These are phyloP conservation scores for Magallana nippona DNA, from an alignment of 2,888 invertebrate genomes.

Conservation along the genomic window DNA sequence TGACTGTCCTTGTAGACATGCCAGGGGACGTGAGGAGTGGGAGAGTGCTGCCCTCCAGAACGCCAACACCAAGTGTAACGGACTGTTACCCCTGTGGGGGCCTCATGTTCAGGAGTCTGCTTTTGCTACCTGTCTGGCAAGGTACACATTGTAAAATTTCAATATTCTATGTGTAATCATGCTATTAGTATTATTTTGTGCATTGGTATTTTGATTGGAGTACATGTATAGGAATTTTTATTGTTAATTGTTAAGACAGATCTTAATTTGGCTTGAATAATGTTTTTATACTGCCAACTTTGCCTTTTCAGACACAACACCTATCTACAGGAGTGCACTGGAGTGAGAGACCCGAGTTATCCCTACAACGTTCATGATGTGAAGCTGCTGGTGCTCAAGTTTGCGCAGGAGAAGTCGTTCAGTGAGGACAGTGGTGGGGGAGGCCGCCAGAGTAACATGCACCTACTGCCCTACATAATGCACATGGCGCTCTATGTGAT, in stretches of 20 bases:
- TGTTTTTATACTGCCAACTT: background rate
- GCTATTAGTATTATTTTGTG: too few species aligned
- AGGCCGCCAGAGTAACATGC: constrained; percentile 97
- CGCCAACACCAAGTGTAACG: constrained; percentile 98
- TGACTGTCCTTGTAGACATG: constrained; percentile 80
- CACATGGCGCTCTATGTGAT: constrained; percentile 93
- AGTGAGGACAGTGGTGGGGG: constrained; percentile 96
- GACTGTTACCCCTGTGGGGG: constrained; percentile 96
- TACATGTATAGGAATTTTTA: too few species aligned
- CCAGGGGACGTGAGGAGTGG: constrained; percentile 94
- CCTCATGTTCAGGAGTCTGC: constrained; percentile 83
- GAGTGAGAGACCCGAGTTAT: constrained; percentile 80
- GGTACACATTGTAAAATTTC: constrained; percentile 82
- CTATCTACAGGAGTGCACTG: constrained; percentile 81
- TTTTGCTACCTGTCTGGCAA: constrained; percentile 93
- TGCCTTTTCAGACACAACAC: constrained; percentile 82
- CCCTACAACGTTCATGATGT: constrained; percentile 92
- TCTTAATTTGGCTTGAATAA: too few species aligned
- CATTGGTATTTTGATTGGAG: too few species aligned
- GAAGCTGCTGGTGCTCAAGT: constrained; percentile 91
- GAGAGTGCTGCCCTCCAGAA: constrained; percentile 98
- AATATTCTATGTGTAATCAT: too few species aligned
- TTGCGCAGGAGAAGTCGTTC: constrained; percentile 96
- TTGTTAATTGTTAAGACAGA: too few species aligned
- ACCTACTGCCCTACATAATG: constrained; percentile 94